Base-by-base conservation (phyloP, 2,797 vertebrate genomes). In the Hoplostethus atlanticus region DNA sequence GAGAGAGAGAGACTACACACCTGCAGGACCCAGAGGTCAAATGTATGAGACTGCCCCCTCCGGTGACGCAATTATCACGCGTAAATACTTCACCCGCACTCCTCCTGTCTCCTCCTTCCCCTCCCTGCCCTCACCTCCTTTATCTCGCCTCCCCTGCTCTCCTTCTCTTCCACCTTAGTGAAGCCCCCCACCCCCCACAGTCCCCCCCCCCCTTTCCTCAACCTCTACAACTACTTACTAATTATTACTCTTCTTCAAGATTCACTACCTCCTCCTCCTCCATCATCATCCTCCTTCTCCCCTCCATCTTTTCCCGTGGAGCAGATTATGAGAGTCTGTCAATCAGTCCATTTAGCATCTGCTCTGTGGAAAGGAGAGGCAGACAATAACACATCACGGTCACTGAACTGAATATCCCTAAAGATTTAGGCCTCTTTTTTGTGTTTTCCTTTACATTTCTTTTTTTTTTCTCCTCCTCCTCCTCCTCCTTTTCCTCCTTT, bases 341-440 rank as follows among this genome's bases (percentile, higher is more conserved):
- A 91, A 90, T 93, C 91, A 88, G 86, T 90, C 88, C 90, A 92
- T 89, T 90, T 86, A 92, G 87, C 87, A 88, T 88, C 77, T 85
- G 85, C 84, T 84, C 84, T 65, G 82, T 21, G 86, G 91, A 88
- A 88, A 80, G 86, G 65, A 69, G 65, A 87, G 68, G 86, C 88
- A 89, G 84, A 93, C 90, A 90, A 88, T 91, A 92, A 88, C 87
- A 91, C 88, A 89, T 93, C 89, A 92, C 87, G 85, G 92, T 90
- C 91, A 93, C 77, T 91, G 92, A 91, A 77, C 93, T 92, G 71
- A 92, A 92, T 87, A 92, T 94, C 92, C 91, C 92, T 77, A 77
- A 92, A 95, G 93, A 93, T 93, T 94, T 91, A 59, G 75, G 79
- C 71, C 73, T 83, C 64, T 71, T 13, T 50, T 12, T 47, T 16